Base-by-base conservation (phyloP, 2,797 vertebrate species). In the Sebastes elongatus region DNA sequence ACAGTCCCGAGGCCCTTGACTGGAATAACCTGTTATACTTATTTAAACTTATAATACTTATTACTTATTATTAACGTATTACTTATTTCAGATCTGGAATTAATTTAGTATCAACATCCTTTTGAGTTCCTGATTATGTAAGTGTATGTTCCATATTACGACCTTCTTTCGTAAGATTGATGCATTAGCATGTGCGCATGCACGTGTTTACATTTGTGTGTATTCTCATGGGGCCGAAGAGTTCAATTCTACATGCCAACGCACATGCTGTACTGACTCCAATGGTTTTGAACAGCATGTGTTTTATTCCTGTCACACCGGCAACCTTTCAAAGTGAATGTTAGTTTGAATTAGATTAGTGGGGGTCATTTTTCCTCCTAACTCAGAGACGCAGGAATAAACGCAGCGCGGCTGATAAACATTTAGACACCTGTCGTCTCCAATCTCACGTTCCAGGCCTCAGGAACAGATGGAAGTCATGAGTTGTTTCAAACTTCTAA, bases 361-460 rank as follows among this genome's bases (percentile, higher is more conserved):
- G 85, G 30, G 78, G 94, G 92, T 94, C 89, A 94, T 92, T 94
- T 94, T 93, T 95, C 90, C 79, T 84, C 72, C 79, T 70, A 90
- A 93, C 90, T 85, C 83, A 57, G 85, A 93, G 92, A 91, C 88
- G 85, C 91, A 81, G 92, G 91, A 95, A 93, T 93, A 92, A 93
- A 93, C 87, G 92, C 92, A 81, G 83, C 82, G 6, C 13, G 80
- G 89, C 90, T 94, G 92, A 93, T 96, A 95, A 96, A 95, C 94
- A 96, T 96, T 95, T 95, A 94, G 95, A 96, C 94, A 95, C 95
- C 95, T 95, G 95, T 95, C 93, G 83, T 88, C 91, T 94, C 89
- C 93, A 92, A 95, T 95, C 91, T 92, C 74, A 77, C 79, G 67
- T 89, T 90, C 81, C 90, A 63, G 73, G 75, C 71, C 88, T 91